A percentile compares a stretch with the other conserved stretches of the same genome.
Evolutionary conservation across 2,888 invertebrate species (phyloP).

Genomic region (Oxyscelio sp.): DNA sequence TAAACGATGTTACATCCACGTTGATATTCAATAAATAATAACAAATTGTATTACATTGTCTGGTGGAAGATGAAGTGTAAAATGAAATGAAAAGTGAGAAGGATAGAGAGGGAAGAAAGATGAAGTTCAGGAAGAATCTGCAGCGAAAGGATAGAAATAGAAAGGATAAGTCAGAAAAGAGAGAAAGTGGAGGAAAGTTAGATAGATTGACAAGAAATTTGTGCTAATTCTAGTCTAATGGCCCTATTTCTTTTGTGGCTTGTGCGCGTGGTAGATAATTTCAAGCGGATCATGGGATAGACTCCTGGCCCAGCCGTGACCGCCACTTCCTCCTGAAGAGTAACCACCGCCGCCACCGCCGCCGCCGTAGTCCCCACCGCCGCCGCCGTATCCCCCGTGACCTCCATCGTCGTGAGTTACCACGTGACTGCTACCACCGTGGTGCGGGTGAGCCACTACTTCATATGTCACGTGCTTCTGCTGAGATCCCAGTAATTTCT

Average conservation of each 20-base stretch:
- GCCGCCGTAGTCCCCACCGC: slow-evolving; percentile 90
- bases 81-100: slow-evolving; percentile 28
- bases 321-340: slow-evolving; percentile 87
- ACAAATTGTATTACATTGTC: slow-evolving; percentile 27
- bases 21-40: slow-evolving; percentile 19
- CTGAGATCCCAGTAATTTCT: slow-evolving; percentile 95
- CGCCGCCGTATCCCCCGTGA: slow-evolving; percentile 89
- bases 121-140: slow-evolving; percentile 46
- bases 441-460: slow-evolving; percentile 93
- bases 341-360: slow-evolving; percentile 90
- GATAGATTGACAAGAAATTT: slow-evolving; percentile 73
- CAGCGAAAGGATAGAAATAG: slow-evolving; percentile 49
- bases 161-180: slow-evolving; percentile 50
- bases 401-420: slow-evolving; percentile 92
- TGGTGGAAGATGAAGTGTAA: slow-evolving; percentile 40
- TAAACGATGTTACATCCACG: too few relatives aligned
- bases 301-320: slow-evolving; percentile 91
- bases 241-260: slow-evolving; percentile 89
- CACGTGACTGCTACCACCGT: slow-evolving; percentile 89
- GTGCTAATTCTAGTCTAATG: slow-evolving; percentile 76
- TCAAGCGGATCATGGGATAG: slow-evolving; percentile 89
- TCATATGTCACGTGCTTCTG: slow-evolving; percentile 93
- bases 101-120: slow-evolving; percentile 12
- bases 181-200: slow-evolving; percentile 52
- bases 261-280: slow-evolving; percentile 91